Evolutionary conservation across 2,888 invertebrate species (phyloP), one percentile per base, ranked within the genome.

Genomic region (Pemphredon lugubris): DNA sequence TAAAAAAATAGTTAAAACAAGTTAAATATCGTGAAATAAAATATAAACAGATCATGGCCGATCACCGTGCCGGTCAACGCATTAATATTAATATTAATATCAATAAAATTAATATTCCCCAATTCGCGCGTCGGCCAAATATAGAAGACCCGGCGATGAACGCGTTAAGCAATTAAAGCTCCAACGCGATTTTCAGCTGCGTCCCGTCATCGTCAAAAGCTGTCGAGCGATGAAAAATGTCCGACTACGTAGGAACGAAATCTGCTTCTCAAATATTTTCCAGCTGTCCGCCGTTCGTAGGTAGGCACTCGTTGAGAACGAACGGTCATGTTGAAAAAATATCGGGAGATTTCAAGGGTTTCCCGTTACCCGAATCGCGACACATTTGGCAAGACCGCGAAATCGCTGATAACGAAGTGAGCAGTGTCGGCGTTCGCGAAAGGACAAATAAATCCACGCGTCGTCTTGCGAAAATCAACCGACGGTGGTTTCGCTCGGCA

Each of bases 371-470:
- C 11, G 11, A 4, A 11, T 11, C 40, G 14, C 16, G 18, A 40
- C 16, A 40, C 14, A 40, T 40, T 40, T 34, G 11, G n/a, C 34
- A 5, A 26, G 11, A 34, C n/a, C 26, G 26, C 26, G 7, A 26
- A 26, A 7, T 7, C 26, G 26, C 3, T n/a, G 34, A 34, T 34
- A 34, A 34, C 34, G 14, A 16, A 42, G 9, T 34, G 21, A 42
- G 9, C 23, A 34, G 26, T 13, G 57, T 37, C 3, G 23, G n/a
- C 14, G 51, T 60, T 32, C 51, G 42, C 11, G 44, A 23, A 53
- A 53, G 13, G 14, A 7, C 32, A 23, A 45, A 20, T 34, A 37
- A 48, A 45, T 54, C 20, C 3, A 9, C 9, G n/a, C 3, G 21
- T 37, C 34, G n/a, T 18, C 51, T 21, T n/a, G 45, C n/a, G 14